Evolutionary conservation across 2,797 vertebrate species (phyloP).

Genomic region (Bovichtus diacanthus): DNA sequence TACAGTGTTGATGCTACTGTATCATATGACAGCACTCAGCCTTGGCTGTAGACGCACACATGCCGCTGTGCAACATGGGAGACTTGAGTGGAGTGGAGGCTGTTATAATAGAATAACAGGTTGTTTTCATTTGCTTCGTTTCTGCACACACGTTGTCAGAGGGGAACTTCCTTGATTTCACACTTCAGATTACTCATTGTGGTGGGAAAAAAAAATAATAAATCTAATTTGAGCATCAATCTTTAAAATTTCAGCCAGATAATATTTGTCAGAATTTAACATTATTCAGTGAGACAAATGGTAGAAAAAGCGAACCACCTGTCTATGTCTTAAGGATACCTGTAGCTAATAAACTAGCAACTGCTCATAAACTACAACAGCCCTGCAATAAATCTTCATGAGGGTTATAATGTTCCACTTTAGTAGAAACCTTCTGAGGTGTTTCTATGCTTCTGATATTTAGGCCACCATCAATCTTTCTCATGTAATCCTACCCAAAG

Average conservation of each 20-base stretch:
- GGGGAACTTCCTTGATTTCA: not conserved
- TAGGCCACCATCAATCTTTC: not conserved
- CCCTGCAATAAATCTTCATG: not conserved
- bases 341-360: constrained; percentile 8
- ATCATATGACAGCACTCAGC: not conserved
- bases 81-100: too few relatives aligned
- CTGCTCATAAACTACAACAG: not conserved
- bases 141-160: not conserved
- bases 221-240: too few relatives aligned
- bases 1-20: not conserved
- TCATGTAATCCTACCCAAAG: not conserved
- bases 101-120: too few relatives aligned
- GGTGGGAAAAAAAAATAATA: too few relatives aligned
- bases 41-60: not conserved
- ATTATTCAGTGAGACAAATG: not conserved
- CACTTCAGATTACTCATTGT: too few relatives aligned
- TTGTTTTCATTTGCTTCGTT: too few relatives aligned
- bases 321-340: not conserved
- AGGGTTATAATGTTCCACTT: not conserved
- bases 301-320: too few relatives aligned
- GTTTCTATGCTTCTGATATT: not conserved
- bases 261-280: not conserved
- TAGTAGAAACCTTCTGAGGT: too few relatives aligned
- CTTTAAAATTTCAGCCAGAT: too few relatives aligned
- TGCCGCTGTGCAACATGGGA: not conserved